Percentiles rank a stretch among this genome's conserved stretches.
These are phyloP conservation scores for Trachemys scripta DNA, from an alignment of 2,113 vertebrate species.

Conservation along the genomic window DNA sequence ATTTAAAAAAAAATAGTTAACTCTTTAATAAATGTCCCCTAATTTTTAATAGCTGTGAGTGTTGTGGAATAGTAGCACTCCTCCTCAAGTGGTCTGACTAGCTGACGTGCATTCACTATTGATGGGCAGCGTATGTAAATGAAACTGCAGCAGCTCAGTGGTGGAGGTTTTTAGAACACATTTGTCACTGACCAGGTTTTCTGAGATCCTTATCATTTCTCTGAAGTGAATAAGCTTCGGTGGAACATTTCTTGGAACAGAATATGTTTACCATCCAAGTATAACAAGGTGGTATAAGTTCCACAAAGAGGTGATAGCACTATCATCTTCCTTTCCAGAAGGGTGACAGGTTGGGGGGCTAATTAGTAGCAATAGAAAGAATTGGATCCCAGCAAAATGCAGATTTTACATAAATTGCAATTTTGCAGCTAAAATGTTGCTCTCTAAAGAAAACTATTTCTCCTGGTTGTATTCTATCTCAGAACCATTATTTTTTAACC, in stretches of 20 bases:
- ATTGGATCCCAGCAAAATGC: slow-evolving; percentile 10
- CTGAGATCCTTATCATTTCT: not conserved
- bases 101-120: slow-evolving; percentile 35
- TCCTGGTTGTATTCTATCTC: slow-evolving; percentile 5
- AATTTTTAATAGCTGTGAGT: not conserved
- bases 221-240: not conserved
- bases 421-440: slow-evolving; percentile 15
- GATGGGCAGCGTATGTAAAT: slow-evolving; percentile 49
- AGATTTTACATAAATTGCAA: not conserved
- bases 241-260: not conserved
- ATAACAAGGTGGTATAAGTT: not conserved
- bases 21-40: not conserved
- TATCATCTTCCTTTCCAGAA: slow-evolving; percentile 2
- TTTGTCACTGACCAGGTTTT: slow-evolving; percentile 6
- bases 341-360: not conserved
- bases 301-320: not conserved
- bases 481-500: slow-evolving; percentile 12
- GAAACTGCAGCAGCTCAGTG: slow-evolving; percentile 33
- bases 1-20: not conserved
- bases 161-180: not conserved
- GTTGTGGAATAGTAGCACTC: not conserved
- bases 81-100: not conserved
- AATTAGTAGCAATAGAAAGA: slow-evolving; percentile 26
- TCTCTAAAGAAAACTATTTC: slow-evolving; percentile 12
- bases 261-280: slow-evolving; percentile 24